These are phyloP conservation scores for Xestia c-nigrum DNA, from an alignment of 2,888 invertebrate species.

Conservation along the genomic window DNA sequence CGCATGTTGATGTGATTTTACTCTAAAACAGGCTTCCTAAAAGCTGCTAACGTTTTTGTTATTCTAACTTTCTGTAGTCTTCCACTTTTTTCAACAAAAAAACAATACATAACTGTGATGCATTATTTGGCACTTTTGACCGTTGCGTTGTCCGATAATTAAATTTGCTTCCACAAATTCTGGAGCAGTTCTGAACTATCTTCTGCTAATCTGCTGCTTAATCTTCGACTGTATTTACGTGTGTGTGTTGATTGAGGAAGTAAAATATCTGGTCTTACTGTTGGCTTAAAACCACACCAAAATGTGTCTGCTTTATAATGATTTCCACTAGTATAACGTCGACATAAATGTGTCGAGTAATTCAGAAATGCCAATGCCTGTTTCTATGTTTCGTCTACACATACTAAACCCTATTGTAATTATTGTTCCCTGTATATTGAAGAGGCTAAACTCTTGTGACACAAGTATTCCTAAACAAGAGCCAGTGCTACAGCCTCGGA, in stretches of 20 bases:
- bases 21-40: neutral
- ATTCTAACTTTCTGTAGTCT: neutral
- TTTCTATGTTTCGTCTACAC: neutral
- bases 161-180: neutral
- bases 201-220: slow-evolving; percentile 7
- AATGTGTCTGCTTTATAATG: neutral
- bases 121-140: neutral
- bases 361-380: neutral
- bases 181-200: neutral
- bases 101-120: neutral
- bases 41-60: slow-evolving; percentile 7
- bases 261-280: neutral
- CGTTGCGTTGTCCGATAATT: neutral
- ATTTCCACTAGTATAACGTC: neutral
- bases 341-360: neutral
- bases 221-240: neutral
- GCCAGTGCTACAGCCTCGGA: neutral
- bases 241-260: neutral
- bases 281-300: neutral
- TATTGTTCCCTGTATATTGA: neutral
- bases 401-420: neutral
- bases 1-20: neutral
- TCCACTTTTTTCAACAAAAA: neutral
- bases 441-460: neutral
- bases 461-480: neutral